A percentile compares a stretch with the other conserved stretches of the same genome.
phyloP scores from a whole-genome alignment of 2,888 invertebrate genomes.

The Rapana venosa region DNA sequence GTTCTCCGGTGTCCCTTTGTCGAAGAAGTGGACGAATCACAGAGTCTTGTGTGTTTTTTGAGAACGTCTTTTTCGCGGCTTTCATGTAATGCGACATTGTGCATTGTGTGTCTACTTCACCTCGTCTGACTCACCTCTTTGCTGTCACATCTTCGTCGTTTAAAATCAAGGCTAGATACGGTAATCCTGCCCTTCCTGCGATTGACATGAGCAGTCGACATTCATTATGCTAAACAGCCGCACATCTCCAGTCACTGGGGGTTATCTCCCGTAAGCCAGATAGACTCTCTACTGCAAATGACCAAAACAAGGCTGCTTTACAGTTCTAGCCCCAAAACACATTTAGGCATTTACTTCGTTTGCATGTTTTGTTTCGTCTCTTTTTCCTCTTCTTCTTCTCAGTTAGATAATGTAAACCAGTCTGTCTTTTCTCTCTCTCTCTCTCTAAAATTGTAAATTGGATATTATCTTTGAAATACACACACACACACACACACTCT shows the following conservation, averaged over 20 bases:
- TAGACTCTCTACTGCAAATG: no score
- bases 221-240: slow-evolving; percentile 27
- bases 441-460: no score
- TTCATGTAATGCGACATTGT: slow-evolving; percentile 73
- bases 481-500: no score
- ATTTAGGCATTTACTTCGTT: no score
- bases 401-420: no score
- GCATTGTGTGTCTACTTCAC: slow-evolving; percentile 24
- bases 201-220: not conserved
- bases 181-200: not conserved
- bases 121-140: slow-evolving; percentile 16
- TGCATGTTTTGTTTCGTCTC: no score
- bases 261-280: not conserved
- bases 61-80: slow-evolving; percentile 70
- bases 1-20: slow-evolving; percentile 73
- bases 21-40: slow-evolving; percentile 69
- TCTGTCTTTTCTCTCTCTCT: no score
- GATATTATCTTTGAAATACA: no score
- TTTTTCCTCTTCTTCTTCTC: no score
- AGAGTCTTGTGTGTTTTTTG: slow-evolving; percentile 67
- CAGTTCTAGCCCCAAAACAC: no score
- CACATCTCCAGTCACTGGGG: not conserved
- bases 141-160: not conserved
- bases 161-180: not conserved
- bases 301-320: no score